Evolutionary conservation across 92 coral and sea anemone species (phyloP), one percentile per base, ranked within the genome.

Genomic region (Bergia sp.): DNA sequence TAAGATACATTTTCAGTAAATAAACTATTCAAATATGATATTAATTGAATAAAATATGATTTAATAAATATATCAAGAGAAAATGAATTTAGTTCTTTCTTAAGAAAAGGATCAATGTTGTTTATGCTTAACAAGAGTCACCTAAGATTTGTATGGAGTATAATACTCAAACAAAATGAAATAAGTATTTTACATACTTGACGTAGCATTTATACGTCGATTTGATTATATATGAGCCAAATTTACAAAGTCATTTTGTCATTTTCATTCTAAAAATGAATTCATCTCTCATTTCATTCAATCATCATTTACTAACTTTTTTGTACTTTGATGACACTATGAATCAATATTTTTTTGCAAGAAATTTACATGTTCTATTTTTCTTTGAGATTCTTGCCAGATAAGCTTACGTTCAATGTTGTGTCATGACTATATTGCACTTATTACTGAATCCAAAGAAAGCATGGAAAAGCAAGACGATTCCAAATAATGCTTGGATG

Each of bases 381-480:
- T 69, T 69, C 74, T 69, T 69, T 69, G 74, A 69, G 74, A 69
- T 69, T 69, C 74, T 69, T 69, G 74, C 74, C 74, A 69, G 74
- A 69, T 69, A 69, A 69, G 74, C 74, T 69, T 69, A 69, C 74
- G 74, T 69, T 69, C 74, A 69, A 69, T 69, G 74, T 69, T 69
- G 74, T 69, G 74, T 69, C 74, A 69, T 69, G 74, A 69, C 74
- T 69, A 69, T 69, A 69, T 69, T 69, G 74, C 74, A 69, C 74
- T 69, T 69, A 69, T 69, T 69, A 69, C 74, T 69, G 74, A 69
- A 69, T 69, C 74, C 74, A 69, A 69, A 69, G 74, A 69, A 69
- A 69, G 74, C 74, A 69, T 69, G 74, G 74, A 69, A 69, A 69
- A 69, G 74, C 74, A 69, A 69, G 74, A 69, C 74, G 74, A 69